phyloP scores from a whole-genome alignment of 1,140 invertebrate species.

The Melipona quadrifasciata region DNA sequence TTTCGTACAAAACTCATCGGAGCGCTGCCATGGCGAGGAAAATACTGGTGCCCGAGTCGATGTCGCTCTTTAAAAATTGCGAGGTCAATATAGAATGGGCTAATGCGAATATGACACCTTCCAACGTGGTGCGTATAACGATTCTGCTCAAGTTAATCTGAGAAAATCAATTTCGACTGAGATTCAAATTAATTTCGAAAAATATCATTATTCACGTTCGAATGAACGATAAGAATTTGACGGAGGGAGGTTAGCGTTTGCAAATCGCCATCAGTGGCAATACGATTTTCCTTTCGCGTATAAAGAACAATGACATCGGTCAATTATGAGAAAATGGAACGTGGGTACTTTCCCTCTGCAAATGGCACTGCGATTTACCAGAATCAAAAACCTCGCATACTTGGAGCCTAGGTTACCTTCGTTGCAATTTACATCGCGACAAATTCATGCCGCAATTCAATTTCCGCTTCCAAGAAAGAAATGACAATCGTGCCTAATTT shows the following conservation, averaged over 20 bases:
- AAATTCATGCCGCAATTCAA: neutral
- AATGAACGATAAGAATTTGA: neutral
- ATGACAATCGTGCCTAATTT: neutral
- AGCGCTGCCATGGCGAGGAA: slow-evolving; percentile 87
- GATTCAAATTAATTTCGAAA: neutral
- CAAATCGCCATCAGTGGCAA: slow-evolving; percentile 43
- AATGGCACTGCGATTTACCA: slow-evolving; percentile 13
- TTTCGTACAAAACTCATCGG: slow-evolving; percentile 87
- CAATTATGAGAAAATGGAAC: slow-evolving; percentile 68
- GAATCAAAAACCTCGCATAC: slow-evolving; percentile 4
- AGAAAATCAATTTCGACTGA: neutral
- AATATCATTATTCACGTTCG: neutral
- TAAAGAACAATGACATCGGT: slow-evolving; percentile 67
- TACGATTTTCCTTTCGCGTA: slow-evolving; percentile 30
- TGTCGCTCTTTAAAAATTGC: slow-evolving; percentile 79
- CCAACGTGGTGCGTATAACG: slow-evolving; percentile 72
- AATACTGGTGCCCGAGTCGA: slow-evolving; percentile 84
- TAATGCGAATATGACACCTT: slow-evolving; percentile 79
- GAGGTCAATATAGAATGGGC: slow-evolving; percentile 86
- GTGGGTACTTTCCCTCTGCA: slow-evolving; percentile 69
- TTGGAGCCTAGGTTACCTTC: neutral
- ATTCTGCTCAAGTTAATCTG: neutral
- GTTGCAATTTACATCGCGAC: slow-evolving; percentile 38
- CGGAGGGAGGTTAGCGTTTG: slow-evolving; percentile 44
- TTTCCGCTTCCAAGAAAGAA: neutral